These are phyloP conservation scores for Mirounga angustirostris DNA, from an alignment of 2,113 vertebrate genomes.

Conservation along the genomic window DNA sequence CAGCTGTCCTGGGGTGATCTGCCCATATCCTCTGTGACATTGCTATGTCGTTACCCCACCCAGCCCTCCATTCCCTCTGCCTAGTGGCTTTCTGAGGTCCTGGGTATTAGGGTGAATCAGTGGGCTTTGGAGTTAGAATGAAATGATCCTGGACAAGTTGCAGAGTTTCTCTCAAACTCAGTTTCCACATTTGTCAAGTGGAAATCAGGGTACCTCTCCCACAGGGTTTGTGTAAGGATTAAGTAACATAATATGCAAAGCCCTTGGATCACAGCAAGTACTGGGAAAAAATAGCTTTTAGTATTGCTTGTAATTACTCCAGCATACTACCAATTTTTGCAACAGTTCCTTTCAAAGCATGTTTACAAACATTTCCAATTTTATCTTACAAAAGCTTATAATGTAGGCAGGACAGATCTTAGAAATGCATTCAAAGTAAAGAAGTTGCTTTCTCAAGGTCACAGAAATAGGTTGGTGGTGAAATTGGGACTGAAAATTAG, in stretches of 20 bases:
- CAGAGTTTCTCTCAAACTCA: not conserved
- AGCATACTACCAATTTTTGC: not conserved
- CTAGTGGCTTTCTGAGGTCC: not conserved
- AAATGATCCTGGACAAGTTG: not conserved
- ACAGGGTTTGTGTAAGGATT: not conserved
- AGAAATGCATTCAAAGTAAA: not conserved
- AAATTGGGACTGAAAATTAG: not conserved
- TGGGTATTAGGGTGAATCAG: not conserved
- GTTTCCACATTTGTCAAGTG: not conserved
- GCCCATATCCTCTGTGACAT: rapidly evolving
- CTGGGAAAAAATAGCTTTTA: not conserved
- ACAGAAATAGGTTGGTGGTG: not conserved
- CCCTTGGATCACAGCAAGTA: not conserved
- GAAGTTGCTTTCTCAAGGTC: not conserved
- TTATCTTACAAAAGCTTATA: not conserved
- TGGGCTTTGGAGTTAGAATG: not conserved
- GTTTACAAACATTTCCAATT: not conserved
- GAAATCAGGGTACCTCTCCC: not conserved
- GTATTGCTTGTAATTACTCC: not conserved
- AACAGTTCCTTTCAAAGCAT: not conserved
- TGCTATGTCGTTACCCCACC: not conserved
- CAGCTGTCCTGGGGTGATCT: not conserved
- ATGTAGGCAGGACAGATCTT: not conserved
- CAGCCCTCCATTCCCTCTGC: not conserved
- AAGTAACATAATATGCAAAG: not conserved